phyloP scores from a whole-genome alignment of 2,113 vertebrate genomes.

The Haemorhous mexicanus region DNA sequence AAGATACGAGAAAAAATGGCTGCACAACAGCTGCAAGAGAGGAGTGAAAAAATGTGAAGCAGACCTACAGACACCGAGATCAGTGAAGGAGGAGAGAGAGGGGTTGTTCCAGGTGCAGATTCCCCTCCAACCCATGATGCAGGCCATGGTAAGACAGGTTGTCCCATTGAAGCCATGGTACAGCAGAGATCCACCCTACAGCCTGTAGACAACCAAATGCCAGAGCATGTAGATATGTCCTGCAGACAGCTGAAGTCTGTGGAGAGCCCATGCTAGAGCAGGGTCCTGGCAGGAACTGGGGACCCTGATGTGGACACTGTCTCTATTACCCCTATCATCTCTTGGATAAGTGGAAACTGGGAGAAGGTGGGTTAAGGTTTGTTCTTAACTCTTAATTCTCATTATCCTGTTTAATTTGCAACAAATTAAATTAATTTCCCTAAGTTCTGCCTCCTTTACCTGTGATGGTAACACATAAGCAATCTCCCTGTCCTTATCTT shows the following conservation, averaged over 20 bases:
- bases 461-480: not conserved
- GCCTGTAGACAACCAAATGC: fast-evolving
- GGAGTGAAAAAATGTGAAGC: not conserved
- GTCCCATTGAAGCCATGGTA: fast-evolving
- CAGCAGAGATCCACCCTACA: not conserved
- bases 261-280: not conserved
- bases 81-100: not conserved
- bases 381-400: not conserved
- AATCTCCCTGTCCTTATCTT: not conserved
- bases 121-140: fast-evolving
- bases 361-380: not conserved
- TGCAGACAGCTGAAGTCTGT: not conserved
- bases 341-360: fast-evolving
- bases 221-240: fast-evolving
- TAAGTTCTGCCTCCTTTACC: not conserved
- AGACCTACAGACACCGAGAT: not conserved
- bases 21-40: not conserved
- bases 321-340: not conserved
- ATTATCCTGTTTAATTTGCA: not conserved
- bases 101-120: not conserved
- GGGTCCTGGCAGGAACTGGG: not conserved
- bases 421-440: not conserved
- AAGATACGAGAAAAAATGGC: fast-evolving
- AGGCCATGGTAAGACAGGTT: fast-evolving
- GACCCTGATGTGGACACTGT: not conserved